Percentiles rank a stretch among this genome's conserved stretches.
phyloP scores from a whole-genome alignment of 2,888 invertebrate genomes.

The Teinopalpus imperialis region DNA sequence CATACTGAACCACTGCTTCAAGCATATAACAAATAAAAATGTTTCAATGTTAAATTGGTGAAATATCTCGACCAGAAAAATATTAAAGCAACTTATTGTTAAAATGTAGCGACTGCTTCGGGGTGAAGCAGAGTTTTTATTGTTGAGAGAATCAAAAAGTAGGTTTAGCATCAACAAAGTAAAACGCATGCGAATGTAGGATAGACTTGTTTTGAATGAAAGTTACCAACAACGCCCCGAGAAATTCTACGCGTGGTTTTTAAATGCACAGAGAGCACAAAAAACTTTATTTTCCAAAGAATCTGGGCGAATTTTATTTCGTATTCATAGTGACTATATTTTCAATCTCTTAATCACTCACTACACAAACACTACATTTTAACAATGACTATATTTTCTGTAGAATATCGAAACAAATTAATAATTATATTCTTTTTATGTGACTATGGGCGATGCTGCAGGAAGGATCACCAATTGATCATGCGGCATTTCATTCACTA shows the following conservation, averaged over 20 bases:
- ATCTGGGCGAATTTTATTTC: not conserved
- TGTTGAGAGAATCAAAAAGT: conserved; percentile 15
- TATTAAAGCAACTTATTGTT: conserved; percentile 9
- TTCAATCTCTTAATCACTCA: too few relatives aligned
- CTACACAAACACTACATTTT: too few relatives aligned
- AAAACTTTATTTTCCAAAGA: conserved; percentile 4
- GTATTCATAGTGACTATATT: not conserved
- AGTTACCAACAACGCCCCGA: conserved; percentile 8
- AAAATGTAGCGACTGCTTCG: conserved; percentile 5
- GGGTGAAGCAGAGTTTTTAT: conserved; percentile 9
- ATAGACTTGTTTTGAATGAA: conserved; percentile 4
- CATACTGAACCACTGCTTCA: too few relatives aligned
- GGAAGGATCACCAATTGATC: too few relatives aligned
- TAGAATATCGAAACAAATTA: too few relatives aligned
- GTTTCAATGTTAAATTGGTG: not conserved
- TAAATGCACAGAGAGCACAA: not conserved
- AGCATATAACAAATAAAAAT: conserved; percentile 1
- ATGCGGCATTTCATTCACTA: too few relatives aligned
- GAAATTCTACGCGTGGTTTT: conserved; percentile 8
- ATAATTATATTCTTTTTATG: too few relatives aligned
- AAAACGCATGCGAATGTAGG: conserved; percentile 6
- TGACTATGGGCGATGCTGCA: too few relatives aligned
- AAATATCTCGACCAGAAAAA: conserved; percentile 7
- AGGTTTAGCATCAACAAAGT: conserved; percentile 18
- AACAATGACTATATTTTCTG: too few relatives aligned